phyloP scores from a whole-genome alignment of 2,113 vertebrate genomes.

The Microtus oregoni region DNA sequence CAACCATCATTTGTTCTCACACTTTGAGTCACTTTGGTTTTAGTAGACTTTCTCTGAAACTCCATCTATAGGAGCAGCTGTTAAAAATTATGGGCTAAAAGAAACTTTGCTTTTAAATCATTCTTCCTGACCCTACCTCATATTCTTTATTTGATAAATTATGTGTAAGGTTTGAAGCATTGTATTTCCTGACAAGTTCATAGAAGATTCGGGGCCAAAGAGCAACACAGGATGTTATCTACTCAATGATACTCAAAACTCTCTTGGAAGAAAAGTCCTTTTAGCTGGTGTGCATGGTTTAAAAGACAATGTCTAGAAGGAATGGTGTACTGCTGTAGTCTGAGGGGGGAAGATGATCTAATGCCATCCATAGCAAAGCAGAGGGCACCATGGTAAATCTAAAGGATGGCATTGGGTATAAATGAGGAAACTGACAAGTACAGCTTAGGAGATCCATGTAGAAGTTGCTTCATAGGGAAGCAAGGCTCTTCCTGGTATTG shows the following conservation, averaged over 20 bases:
- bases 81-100: not conserved
- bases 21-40: not conserved
- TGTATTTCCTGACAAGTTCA: not conserved
- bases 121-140: not conserved
- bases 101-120: not conserved
- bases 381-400: not conserved
- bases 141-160: not conserved
- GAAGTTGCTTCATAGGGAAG: rapidly evolving
- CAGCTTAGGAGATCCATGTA: rapidly evolving
- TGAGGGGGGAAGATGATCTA: not conserved
- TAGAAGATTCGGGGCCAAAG: not conserved
- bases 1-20: not conserved
- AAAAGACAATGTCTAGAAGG: not conserved
- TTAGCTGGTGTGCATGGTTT: not conserved
- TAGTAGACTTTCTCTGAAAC: not conserved
- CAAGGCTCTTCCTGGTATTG: not conserved
- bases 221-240: not conserved
- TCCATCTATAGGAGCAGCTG: not conserved
- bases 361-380: not conserved
- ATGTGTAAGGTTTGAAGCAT: not conserved
- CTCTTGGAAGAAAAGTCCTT: not conserved
- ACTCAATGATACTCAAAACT: not conserved
- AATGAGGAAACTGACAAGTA: not conserved
- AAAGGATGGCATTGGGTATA: rapidly evolving
- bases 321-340: not conserved